Evolutionary conservation across 2,113 vertebrate genomes (phyloP).

Genomic region (Tinamus guttatus): DNA sequence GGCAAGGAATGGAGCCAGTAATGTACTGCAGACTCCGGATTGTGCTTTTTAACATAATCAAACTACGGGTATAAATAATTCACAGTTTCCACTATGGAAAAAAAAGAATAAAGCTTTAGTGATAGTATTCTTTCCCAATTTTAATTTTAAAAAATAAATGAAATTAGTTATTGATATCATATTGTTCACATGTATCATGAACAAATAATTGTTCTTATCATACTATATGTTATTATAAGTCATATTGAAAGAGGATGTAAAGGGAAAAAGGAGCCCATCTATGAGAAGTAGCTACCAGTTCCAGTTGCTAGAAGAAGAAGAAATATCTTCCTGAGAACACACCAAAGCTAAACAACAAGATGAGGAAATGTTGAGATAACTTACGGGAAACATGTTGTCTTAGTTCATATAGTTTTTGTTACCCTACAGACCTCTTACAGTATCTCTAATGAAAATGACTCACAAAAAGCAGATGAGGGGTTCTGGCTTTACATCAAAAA

Average conservation of each 20-base stretch:
- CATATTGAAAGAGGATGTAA: slow-evolving; percentile 43
- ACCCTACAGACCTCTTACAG: background rate
- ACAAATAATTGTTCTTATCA: background rate
- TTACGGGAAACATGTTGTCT: slow-evolving; percentile 47
- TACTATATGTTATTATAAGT: background rate
- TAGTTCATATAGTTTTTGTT: background rate
- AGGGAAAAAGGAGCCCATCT: background rate
- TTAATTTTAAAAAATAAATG: background rate
- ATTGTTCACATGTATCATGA: no score
- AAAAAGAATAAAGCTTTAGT: background rate
- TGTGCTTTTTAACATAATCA: slow-evolving; percentile 73
- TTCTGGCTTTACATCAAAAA: background rate
- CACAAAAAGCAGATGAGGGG: background rate
- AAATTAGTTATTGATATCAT: no score
- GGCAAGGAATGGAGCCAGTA: slow-evolving; percentile 69
- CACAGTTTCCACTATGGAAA: slow-evolving; percentile 44
- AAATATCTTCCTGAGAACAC: background rate
- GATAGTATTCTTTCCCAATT: background rate
- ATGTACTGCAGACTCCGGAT: slow-evolving; percentile 52
- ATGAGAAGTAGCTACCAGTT: background rate
- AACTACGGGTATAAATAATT: slow-evolving; percentile 65
- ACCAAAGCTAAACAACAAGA: slow-evolving; percentile 34
- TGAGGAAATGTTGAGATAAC: slow-evolving; percentile 57
- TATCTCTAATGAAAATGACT: background rate
- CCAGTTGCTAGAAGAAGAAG: background rate